Evolutionary conservation across 2,113 vertebrate genomes (phyloP), one percentile per base, ranked within the genome.

Genomic region (Arenaria interpres): DNA sequence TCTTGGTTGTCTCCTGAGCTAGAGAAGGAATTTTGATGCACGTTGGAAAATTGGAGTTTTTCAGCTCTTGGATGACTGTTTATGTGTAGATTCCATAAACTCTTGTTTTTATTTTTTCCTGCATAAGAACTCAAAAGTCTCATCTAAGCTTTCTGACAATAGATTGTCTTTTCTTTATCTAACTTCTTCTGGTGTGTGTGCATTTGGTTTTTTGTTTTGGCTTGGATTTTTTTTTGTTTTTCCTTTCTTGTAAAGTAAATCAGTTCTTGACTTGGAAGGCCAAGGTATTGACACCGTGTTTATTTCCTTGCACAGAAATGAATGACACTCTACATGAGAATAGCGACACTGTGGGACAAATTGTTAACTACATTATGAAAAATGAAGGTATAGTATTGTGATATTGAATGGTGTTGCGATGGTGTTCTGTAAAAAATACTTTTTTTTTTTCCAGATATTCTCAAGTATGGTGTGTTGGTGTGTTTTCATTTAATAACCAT

Each of bases 281-380:
- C 2, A 32, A 21, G 18, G 51, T 78, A 60, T 7, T 93, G 77
- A 94, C 41, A 20, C 41, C 0, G 0, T 80, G 66, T 63, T 91
- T 91, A 21, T 97, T 76, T 95, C 66, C 73, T 98, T 87, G 89
- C 84, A 96, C 98, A 99, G 99, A 99, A 64, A 66, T 99, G 96
- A 99, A 99, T 35, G 99, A 99, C 89, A 99, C 98, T 75, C 8
- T 98, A 27, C 99, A 99, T 74, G 97, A 98, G 21, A 99, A 99
- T 72, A 98, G 97, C 14, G 99, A 99, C 97, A 99, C 99, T 0
- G 99, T 99, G 27, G 99, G 99, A 62, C 98, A 99, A 83, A 99
- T 99, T 33, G 98, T 99, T 88, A 98, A 98, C 73, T 99, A 96
- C 98, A 99, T 99, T 97, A 99, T 99, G 99, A 99, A 98, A 93